Percentiles rank a stretch among this genome's conserved stretches.
phyloP scores from a whole-genome alignment of 2,113 vertebrate species.

The Nyctereutes procyonoides region DNA sequence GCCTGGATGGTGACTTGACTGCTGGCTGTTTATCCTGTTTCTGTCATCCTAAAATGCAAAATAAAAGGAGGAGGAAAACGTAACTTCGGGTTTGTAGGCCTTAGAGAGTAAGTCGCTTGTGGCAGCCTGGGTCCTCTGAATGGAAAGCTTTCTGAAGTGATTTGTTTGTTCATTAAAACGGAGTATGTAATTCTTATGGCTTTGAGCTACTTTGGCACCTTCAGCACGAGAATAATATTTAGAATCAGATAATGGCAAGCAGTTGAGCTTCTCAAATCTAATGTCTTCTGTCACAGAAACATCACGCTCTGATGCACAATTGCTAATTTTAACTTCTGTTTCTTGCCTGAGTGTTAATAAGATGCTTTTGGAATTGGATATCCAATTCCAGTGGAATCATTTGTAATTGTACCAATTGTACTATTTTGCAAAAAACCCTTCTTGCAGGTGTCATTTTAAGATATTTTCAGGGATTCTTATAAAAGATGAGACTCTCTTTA shows the following conservation, averaged over 20 bases:
- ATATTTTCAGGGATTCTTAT: background rate
- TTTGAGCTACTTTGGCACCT: constrained; percentile 83
- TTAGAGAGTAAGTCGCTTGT: constrained; percentile 86
- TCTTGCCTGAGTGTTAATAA: constrained; percentile 65
- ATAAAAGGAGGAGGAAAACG: constrained; percentile 72
- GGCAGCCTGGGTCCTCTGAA: constrained; percentile 64
- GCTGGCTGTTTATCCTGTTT: constrained; percentile 84
- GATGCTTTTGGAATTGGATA: background rate
- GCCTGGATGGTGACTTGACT: constrained; percentile 74
- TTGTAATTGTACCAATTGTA: background rate
- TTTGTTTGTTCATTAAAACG: constrained; percentile 64
- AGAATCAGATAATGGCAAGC: constrained; percentile 86
- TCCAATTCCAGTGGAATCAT: background rate
- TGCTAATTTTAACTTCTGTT: constrained; percentile 58
- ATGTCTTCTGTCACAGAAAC: constrained; percentile 74
- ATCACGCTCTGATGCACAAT: constrained; percentile 57
- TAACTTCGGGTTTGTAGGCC: constrained; percentile 86
- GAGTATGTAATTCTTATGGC: constrained; percentile 77
- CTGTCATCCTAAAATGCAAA: constrained; percentile 85
- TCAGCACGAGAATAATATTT: constrained; percentile 87
- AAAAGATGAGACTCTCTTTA: background rate
- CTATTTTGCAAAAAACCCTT: background rate
- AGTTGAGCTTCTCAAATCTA: constrained; percentile 73
- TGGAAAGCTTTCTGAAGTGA: constrained; percentile 76
- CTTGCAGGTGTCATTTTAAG: background rate